Conservation (phyloP, 2,113 vertebrate genomes). For the Hucho hucho region DNA sequence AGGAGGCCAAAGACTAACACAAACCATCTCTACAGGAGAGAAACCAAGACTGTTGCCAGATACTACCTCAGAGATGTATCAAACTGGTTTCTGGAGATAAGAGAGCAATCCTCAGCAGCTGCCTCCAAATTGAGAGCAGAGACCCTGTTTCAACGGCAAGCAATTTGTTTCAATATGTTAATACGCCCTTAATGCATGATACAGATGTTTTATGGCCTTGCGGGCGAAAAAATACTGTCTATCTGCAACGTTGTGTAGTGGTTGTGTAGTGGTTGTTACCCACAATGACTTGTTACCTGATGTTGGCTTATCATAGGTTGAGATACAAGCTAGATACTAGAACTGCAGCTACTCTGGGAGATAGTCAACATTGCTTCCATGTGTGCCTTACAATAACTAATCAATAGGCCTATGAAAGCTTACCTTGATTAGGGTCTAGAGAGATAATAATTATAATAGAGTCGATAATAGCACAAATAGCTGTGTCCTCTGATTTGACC, state of each 20-base stretch:
- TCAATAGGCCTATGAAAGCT: constrained; percentile 35
- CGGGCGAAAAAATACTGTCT: constrained; percentile 8
- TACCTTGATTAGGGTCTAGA: constrained; percentile 29
- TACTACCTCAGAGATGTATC: too few relatives aligned
- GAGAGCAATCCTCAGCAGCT: neutral
- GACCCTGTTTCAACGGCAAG: neutral
- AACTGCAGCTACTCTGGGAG: constrained; percentile 14
- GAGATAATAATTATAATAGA: constrained; percentile 26
- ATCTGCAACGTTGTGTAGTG: constrained; percentile 13
- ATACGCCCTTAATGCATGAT: neutral
- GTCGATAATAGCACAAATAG: constrained; percentile 28
- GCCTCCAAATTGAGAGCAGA: neutral
- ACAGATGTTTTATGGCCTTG: constrained; percentile 12
- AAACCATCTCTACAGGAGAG: too few relatives aligned
- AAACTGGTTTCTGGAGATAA: neutral
- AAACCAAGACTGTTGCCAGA: too few relatives aligned
- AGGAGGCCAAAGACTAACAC: too few relatives aligned
- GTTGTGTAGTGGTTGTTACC: constrained; percentile 3
- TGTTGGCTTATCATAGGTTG: constrained; percentile 5
- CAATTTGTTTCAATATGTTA: neutral
- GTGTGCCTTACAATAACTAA: constrained; percentile 40
- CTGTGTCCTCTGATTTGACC: constrained; percentile 24
- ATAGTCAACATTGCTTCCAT: constrained; percentile 45
- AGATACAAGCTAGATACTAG: constrained; percentile 13
- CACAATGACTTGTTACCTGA: constrained; percentile 10